Percentiles rank a stretch among this genome's conserved stretches.
These are phyloP conservation scores for Myotis lucifugus DNA, from an alignment of 2,113 vertebrate genomes.

Conservation along the genomic window DNA sequence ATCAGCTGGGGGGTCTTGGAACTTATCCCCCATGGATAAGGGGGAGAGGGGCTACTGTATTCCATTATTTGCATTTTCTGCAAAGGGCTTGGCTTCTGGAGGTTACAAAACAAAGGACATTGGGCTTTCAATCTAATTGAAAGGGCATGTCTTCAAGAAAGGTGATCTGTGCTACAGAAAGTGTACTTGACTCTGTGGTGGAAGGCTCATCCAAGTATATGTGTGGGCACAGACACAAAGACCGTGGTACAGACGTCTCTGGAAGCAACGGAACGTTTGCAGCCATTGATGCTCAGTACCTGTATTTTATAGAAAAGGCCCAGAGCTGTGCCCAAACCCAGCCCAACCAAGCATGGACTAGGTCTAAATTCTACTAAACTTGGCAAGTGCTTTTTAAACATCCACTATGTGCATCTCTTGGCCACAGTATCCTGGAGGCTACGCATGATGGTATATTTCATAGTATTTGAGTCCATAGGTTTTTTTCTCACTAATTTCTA, in stretches of 20 bases:
- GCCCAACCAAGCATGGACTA: neutral
- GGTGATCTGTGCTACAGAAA: neutral
- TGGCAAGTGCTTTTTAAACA: neutral
- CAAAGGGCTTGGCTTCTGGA: neutral
- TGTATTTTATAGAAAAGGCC: neutral
- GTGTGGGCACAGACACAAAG: neutral
- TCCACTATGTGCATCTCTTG: neutral
- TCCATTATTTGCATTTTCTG: conserved; percentile 48
- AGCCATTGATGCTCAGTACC: neutral
- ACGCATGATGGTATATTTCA: neutral
- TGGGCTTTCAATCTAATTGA: neutral
- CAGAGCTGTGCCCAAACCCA: neutral
- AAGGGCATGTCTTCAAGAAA: neutral
- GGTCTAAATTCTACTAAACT: neutral
- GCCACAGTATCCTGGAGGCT: neutral
- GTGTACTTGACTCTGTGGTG: neutral
- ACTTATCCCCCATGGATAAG: neutral
- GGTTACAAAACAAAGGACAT: neutral
- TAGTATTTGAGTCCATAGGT: neutral
- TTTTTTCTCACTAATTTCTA: neutral
- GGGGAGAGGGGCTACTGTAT: neutral
- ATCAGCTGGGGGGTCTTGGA: neutral
- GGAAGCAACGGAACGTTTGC: neutral
- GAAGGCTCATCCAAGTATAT: neutral
- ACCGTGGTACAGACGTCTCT: neutral